phyloP scores from a whole-genome alignment of 2,113 vertebrate species.

The Pardalotus punctatus region DNA sequence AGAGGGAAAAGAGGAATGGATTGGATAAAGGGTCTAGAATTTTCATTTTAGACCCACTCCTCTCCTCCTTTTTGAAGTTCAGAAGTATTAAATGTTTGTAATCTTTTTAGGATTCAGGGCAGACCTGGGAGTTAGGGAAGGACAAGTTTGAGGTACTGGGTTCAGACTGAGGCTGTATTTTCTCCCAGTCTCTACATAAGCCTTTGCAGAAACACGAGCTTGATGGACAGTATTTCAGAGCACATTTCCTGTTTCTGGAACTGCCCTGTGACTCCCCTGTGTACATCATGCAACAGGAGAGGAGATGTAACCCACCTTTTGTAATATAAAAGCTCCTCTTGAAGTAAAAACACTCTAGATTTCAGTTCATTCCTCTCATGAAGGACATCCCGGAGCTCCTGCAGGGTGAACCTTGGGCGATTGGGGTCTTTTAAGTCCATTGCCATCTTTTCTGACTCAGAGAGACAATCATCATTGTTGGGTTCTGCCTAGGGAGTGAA shows the following conservation, averaged over 20 bases:
- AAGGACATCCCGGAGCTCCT: constrained; percentile 90
- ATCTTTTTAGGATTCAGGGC: neutral
- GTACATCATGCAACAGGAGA: neutral
- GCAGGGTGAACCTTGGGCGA: constrained; percentile 90
- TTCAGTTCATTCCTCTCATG: constrained; percentile 93
- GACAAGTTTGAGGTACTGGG: neutral
- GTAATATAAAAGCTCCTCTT: constrained; percentile 91
- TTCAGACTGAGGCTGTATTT: neutral
- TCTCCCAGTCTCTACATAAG: neutral
- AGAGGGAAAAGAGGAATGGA: neutral
- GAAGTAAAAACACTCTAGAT: constrained; percentile 87
- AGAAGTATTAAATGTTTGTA: neutral
- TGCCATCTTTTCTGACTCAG: constrained; percentile 65
- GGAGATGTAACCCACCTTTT: constrained; percentile 77
- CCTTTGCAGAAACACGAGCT: neutral
- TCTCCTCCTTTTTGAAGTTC: neutral
- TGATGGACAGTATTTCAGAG: neutral
- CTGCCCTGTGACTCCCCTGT: neutral
- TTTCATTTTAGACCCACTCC: neutral
- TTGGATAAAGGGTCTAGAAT: neutral
- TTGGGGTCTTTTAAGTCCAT: constrained; percentile 90
- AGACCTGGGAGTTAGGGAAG: neutral
- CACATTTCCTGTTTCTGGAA: neutral
- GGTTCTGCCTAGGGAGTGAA: constrained; percentile 70
- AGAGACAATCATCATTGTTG: constrained; percentile 78